Evolutionary conservation across 92 coral and sea anemone genomes (phyloP).

Genomic region (Zoanthus sansibaricus): DNA sequence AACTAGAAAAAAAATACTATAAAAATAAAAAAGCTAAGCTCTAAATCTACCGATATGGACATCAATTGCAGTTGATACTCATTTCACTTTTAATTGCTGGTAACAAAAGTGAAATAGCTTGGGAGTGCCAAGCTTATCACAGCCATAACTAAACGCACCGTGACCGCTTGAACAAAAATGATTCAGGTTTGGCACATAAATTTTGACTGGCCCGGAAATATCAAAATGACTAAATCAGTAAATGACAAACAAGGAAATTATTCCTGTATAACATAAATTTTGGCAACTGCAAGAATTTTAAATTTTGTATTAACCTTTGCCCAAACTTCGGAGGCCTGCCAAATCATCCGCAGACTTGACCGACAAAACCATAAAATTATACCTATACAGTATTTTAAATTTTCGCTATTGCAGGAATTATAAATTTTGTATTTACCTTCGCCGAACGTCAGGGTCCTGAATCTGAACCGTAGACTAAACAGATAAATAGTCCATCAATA

Average conservation of each 20-base stretch:
- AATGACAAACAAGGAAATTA: not conserved
- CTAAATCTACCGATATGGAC: too few species aligned
- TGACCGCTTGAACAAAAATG: not conserved
- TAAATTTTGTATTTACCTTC: not conserved
- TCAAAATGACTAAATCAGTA: not conserved
- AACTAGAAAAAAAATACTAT: too few species aligned
- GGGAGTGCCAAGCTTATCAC: not conserved
- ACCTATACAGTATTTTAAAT: not conserved
- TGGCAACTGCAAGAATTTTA: not conserved
- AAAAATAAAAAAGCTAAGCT: too few species aligned
- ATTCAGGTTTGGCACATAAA: not conserved
- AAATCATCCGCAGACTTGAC: slow-evolving; percentile 7
- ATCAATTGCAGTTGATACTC: too few species aligned
- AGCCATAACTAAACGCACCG: not conserved
- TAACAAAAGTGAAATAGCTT: too few species aligned
- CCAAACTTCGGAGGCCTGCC: not conserved
- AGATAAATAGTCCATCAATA: not conserved
- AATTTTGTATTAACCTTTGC: not conserved
- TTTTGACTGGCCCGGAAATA: slow-evolving; percentile 16
- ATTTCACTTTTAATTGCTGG: too few species aligned
- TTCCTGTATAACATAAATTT: not conserved
- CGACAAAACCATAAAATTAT: not conserved
- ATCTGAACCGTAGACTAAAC: slow-evolving; percentile 6
- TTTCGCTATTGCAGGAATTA: not conserved
- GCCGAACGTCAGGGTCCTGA: not conserved